Conservation (phyloP, 2,888 invertebrate genomes). For the Griposia aprilina region DNA sequence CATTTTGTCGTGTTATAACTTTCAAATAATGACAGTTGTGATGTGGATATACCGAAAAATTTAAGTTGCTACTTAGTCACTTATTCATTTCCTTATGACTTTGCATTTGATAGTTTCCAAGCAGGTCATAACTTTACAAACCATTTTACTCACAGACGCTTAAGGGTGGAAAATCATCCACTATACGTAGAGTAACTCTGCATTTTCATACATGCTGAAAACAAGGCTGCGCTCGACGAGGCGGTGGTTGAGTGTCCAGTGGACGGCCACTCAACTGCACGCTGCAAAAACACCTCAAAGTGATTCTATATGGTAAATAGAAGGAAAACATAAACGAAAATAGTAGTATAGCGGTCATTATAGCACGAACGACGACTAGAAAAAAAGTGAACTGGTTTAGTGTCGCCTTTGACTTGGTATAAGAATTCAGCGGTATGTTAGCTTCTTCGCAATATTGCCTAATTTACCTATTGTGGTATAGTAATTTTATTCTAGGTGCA, state of each 20-base stretch:
- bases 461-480: too few species aligned
- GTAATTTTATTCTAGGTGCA: too few species aligned
- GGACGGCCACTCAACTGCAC: constrained; percentile 28
- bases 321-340: neutral
- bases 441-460: neutral
- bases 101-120: neutral
- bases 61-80: neutral
- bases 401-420: neutral
- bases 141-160: neutral
- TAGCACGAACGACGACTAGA: too few species aligned
- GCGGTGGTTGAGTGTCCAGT: constrained; percentile 17
- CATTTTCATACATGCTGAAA: constrained; percentile 32
- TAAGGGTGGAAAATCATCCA: constrained; percentile 12
- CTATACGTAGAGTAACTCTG: neutral
- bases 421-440: neutral
- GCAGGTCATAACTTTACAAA: neutral
- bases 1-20: neutral
- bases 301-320: constrained; percentile 22
- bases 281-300: constrained; percentile 48
- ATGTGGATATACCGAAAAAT: neutral
- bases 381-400: neutral
- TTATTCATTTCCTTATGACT: neutral
- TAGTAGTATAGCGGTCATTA: neutral
- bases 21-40: neutral
- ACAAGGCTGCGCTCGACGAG: constrained; percentile 11